Evolutionary conservation across 2,113 vertebrate genomes (phyloP).

Genomic region (Megalops atlanticus): DNA sequence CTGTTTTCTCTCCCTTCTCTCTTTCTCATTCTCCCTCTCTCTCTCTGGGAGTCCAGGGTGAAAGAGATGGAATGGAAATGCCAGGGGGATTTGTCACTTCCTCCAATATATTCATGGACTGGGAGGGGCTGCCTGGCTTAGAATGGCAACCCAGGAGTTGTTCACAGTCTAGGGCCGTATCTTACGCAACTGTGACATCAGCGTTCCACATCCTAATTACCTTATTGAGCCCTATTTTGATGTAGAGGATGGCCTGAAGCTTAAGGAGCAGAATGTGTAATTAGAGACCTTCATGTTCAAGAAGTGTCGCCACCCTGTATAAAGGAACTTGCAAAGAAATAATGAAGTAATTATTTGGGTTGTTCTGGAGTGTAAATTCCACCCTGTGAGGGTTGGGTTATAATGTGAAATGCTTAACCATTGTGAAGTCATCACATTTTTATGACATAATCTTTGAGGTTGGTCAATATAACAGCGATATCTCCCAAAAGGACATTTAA

Average conservation of each 20-base stretch:
- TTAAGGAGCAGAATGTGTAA: too few species aligned
- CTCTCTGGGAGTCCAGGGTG: background rate
- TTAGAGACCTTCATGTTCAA: too few species aligned
- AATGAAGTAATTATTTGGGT: too few species aligned
- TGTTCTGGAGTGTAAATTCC: too few species aligned
- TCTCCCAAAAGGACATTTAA: too few species aligned
- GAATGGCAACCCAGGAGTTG: slow-evolving; percentile 27
- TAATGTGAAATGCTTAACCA: too few species aligned
- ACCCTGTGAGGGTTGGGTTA: too few species aligned
- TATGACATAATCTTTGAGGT: too few species aligned
- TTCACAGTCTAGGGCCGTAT: background rate
- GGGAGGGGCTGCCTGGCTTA: slow-evolving; percentile 37
- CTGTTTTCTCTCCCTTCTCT: background rate
- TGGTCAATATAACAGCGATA: too few species aligned
- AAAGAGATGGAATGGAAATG: slow-evolving; percentile 66
- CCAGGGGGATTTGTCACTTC: slow-evolving; percentile 63
- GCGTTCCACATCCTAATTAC: background rate
- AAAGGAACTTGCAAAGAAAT: too few species aligned
- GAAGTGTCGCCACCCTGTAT: too few species aligned
- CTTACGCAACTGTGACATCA: background rate
- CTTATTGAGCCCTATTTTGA: background rate
- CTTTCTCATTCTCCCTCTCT: background rate
- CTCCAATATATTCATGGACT: slow-evolving; percentile 49
- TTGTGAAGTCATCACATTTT: too few species aligned
- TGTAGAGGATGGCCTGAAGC: background rate